Percentiles rank a stretch among this genome's conserved stretches.
Conservation (phyloP, 1,140 invertebrate species). For the Drosophila sp. region DNA sequence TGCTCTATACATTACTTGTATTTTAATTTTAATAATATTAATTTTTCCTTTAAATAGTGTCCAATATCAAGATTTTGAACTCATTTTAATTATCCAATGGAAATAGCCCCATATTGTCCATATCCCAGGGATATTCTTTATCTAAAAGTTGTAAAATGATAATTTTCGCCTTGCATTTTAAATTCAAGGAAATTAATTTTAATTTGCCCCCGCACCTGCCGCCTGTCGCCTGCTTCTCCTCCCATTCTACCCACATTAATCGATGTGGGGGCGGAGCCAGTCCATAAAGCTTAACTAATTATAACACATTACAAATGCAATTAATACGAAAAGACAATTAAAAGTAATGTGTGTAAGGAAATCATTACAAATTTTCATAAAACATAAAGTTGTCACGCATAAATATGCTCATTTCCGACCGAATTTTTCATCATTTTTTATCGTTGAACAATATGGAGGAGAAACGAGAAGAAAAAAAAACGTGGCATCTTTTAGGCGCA, state of each 20-base stretch:
- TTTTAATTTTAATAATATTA: too few species aligned
- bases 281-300: constrained; percentile 65
- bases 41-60: too few species aligned
- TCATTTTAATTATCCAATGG: background rate
- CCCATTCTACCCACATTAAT: background rate
- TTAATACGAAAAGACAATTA: constrained; percentile 68
- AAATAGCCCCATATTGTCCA: background rate
- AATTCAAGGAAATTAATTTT: constrained; percentile 14
- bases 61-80: too few species aligned
- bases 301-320: constrained; percentile 73
- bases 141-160: background rate
- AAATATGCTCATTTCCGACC: background rate
- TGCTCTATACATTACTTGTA: too few species aligned
- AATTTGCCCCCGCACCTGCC: background rate
- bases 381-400: constrained; percentile 18
- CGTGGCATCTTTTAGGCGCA: constrained; percentile 1
- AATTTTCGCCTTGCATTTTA: constrained; percentile 4
- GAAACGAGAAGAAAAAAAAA: background rate
- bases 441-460: background rate
- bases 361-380: constrained; percentile 30
- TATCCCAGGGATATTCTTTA: background rate
- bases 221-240: too few species aligned
- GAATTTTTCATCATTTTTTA: background rate
- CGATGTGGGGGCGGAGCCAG: constrained; percentile 7
- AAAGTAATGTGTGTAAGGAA: constrained; percentile 59